A percentile compares a stretch with the other conserved stretches of the same genome.
phyloP scores from a whole-genome alignment of 2,113 vertebrate genomes.

The Rhinichthys klamathensis region DNA sequence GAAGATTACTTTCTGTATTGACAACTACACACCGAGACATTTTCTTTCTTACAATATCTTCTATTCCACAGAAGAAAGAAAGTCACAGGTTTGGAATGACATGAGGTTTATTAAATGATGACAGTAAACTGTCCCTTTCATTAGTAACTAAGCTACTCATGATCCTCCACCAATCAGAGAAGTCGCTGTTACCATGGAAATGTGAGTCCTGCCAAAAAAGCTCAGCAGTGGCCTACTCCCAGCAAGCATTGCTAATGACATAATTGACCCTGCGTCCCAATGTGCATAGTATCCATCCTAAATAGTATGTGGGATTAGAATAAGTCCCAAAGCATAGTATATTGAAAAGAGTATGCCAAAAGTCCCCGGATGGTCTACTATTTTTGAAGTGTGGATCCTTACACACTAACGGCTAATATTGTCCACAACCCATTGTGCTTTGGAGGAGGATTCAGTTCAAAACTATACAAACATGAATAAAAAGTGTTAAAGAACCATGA shows the following conservation, averaged over 20 bases:
- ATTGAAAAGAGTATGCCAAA: no score
- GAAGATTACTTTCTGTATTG: background rate
- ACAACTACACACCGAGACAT: background rate
- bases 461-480: no score
- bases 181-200: slow-evolving; percentile 29
- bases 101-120: background rate
- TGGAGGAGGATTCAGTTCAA: no score
- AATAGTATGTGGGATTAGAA: no score
- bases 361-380: no score
- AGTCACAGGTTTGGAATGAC: background rate
- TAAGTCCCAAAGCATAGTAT: no score
- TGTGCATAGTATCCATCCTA: no score
- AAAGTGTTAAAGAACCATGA: no score
- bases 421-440: no score
- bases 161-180: slow-evolving; percentile 5
- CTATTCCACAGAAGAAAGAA: background rate
- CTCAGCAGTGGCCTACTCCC: slow-evolving; percentile 9
- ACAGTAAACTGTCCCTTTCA: background rate
- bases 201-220: slow-evolving; percentile 6
- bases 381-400: no score
- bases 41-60: background rate
- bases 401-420: no score
- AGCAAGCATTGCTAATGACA: slow-evolving; percentile 4
- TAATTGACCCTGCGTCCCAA: background rate
- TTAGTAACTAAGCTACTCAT: background rate